Evolutionary conservation across 2,797 vertebrate genomes (phyloP).

Genomic region (Syngnathus acus): DNA sequence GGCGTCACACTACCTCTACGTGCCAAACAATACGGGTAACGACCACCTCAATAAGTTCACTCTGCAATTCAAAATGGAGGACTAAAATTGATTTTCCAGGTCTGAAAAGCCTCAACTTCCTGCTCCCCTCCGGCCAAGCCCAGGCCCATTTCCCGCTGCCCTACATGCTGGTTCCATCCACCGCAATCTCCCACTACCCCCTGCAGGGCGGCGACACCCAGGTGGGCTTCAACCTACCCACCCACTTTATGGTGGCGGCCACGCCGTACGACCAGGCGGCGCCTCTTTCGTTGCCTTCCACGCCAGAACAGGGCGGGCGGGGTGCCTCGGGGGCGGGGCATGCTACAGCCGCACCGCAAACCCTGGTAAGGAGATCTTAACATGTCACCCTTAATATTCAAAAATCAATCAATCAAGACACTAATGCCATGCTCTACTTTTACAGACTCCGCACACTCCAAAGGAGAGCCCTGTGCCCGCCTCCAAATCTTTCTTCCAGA

Average conservation of each 20-base stretch:
- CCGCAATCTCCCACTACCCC: constrained; percentile 71
- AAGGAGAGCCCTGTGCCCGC: constrained; percentile 64
- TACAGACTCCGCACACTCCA: constrained; percentile 76
- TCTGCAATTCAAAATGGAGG: background rate
- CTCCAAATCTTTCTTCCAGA: constrained; percentile 85
- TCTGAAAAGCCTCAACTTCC: constrained; percentile 77
- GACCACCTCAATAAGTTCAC: background rate
- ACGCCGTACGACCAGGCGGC: constrained; percentile 45
- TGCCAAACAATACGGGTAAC: constrained; percentile 79
- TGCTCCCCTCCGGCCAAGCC: constrained; percentile 71
- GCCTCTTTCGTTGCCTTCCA: constrained; percentile 39
- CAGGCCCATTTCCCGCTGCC: constrained; percentile 64
- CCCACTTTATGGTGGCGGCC: constrained; percentile 68
- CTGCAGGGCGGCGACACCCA: constrained; percentile 44
- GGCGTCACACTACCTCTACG: constrained; percentile 76
- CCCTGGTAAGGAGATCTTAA: constrained; percentile 47
- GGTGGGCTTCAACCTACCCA: constrained; percentile 67
- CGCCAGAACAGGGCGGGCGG: constrained; percentile 51
- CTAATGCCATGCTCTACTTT: constrained; percentile 14
- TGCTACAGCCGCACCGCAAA: constrained; percentile 53
- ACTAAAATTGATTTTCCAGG: constrained; percentile 51
- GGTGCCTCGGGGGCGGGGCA: constrained; percentile 26
- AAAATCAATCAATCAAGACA: background rate
- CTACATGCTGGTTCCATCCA: constrained; percentile 78
- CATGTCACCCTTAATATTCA: background rate